Evolutionary conservation across 2,113 vertebrate species (phyloP).

Genomic region (Thomomys bottae): DNA sequence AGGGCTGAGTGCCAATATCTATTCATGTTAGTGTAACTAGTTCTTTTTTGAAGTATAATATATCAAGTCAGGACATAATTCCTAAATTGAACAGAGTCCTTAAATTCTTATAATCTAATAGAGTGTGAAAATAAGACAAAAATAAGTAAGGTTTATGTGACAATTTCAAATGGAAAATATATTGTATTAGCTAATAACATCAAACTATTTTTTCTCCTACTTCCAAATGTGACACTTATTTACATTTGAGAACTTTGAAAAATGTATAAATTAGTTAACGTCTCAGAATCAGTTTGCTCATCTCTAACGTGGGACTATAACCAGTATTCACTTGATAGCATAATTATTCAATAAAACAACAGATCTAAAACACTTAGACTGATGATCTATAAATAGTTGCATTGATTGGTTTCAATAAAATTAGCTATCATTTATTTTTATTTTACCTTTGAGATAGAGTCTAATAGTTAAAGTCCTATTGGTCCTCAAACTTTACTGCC

Average conservation of each 20-base stretch:
- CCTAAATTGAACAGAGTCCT: slow-evolving; percentile 55
- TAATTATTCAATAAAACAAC: slow-evolving; percentile 1
- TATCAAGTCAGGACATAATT: slow-evolving; percentile 42
- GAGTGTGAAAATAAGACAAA: slow-evolving; percentile 17
- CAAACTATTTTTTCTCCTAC: background rate
- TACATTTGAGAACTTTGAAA: background rate
- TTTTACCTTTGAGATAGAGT: background rate
- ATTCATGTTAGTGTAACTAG: background rate
- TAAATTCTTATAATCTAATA: slow-evolving; percentile 38
- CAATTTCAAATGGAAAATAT: background rate
- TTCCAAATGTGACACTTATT: background rate
- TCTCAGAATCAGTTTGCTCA: slow-evolving; percentile 15
- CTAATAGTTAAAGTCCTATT: background rate
- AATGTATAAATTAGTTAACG: background rate
- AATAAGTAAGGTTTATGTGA: background rate
- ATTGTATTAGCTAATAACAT: background rate
- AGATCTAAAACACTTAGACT: background rate
- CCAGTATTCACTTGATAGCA: background rate
- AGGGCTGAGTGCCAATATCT: background rate
- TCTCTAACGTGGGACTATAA: background rate
- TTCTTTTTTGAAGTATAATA: slow-evolving; percentile 1
- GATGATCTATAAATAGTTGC: background rate
- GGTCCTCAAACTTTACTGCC: background rate
- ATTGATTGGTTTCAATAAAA: background rate
- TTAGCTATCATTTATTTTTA: background rate